Evolutionary conservation across 2,888 invertebrate genomes (phyloP), one percentile per base, ranked within the genome.

Genomic region (Chrysolina americana): DNA sequence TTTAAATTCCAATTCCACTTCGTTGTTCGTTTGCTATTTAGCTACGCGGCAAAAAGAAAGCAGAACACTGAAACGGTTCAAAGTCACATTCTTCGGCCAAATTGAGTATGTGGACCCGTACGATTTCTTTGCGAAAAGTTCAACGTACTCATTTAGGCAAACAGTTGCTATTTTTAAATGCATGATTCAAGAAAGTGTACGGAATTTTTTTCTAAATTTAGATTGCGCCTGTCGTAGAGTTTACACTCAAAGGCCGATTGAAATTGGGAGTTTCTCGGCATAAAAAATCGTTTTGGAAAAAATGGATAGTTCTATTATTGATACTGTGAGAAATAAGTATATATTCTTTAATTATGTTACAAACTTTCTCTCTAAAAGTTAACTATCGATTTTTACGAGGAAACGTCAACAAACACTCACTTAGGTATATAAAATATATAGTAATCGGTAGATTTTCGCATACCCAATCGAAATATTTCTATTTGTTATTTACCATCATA

Each of bases 121-220:
- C 23, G 64, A 69, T 73, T 68, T 74, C 74, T 76, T 78, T 56
- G 78, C 78, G 75, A 78, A 78, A 76, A 78, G 78, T 78, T 78
- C 78, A 78, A 78, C 64, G 78, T 75, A 76, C 78, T 71, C 78
- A 69, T 75, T 74, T 75, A 66, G 63, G 76, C 71, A 76, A 76
- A 77, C 73, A 65, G 73, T 72, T 66, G 77, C 79, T 79, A 79
- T 79, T 79, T 77, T 79, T 79, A 79, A 79, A 69, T 75, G 64
- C 70, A 66, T 70, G 74, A 74, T 70, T 74, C 66, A 47, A 71
- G 73, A 74, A 68, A 75, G 73, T 73, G 59, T 59, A 76, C 66
- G 70, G 63, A 36, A 63, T 74, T 73, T 78, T 74, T 76, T 75
- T 73, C 78, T 78, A 78, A 73, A 70, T 76, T 78, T 78, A 78